Evolutionary conservation across 2,888 invertebrate species (phyloP), one percentile per base, ranked within the genome.

Genomic region (Andrena camellia): DNA sequence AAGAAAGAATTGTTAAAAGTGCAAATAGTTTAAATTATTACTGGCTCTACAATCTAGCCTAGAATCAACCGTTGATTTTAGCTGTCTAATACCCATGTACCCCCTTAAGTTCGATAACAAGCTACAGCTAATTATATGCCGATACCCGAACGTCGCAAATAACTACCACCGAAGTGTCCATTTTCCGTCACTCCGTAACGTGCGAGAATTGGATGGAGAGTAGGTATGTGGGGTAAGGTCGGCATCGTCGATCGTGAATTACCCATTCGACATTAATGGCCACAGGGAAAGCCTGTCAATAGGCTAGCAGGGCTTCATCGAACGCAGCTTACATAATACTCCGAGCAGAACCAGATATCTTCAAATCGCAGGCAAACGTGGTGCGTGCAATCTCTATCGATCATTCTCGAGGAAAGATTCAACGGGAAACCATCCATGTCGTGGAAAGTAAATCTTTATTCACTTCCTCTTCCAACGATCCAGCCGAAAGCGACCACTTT

Each of bases 181-280:
- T 10, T 64, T 35, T 33, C 17, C 57, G 17, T 20, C 33, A 8
- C 77, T 77, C 54, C 31, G 42, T 7, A 6, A 17, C 48, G 10
- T 23, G 35, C 50, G 20, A 31, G 26, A 31, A 62, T 48, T 68
- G 17, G 52, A 31, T 13, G 13, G 42, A 31, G 67, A 23, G 17
- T 75, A 72, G 72, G 57, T 75, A 72, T 75, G 57, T 80, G 71
- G 80, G 71, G 75, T 75, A 80, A 80, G 80, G 80, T 75, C 80
- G 35, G 70, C 75, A 71, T 68, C 71, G 35, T 64, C 42, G 74
- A 57, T 62, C 60, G 48, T 79, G 80, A 80, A 80, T 80, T 52
- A 82, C 71, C 52, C 75, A 83, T 83, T 83, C 54, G 67, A 63
- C 64, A 13, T 42, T 42, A 42, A 42, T 42, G 42, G 78, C 64